phyloP scores from a whole-genome alignment of 2,888 invertebrate species.

The Julus scanicus region DNA sequence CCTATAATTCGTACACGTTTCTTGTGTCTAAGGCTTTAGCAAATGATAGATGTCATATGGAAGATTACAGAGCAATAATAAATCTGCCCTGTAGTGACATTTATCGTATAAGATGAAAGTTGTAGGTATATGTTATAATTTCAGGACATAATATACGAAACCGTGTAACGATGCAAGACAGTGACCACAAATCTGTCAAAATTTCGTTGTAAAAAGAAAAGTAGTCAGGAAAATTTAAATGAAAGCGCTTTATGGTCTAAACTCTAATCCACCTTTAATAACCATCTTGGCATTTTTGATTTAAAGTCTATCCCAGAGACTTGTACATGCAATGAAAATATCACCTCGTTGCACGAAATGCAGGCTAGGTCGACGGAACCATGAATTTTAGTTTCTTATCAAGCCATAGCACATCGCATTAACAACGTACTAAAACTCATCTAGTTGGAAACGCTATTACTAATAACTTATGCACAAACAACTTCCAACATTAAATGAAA shows the following conservation, averaged over 20 bases:
- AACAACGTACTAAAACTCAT: not conserved
- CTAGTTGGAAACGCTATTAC: conserved; percentile 20
- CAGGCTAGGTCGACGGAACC: conserved; percentile 6
- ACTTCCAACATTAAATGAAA: conserved; percentile 15
- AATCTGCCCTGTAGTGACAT: not conserved
- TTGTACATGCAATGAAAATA: not conserved
- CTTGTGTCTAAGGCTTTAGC: not conserved
- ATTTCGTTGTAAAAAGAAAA: not conserved
- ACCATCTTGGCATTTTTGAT: conserved; percentile 12
- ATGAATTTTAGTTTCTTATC: conserved; percentile 51
- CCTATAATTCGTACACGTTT: not conserved
- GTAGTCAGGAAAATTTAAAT: not conserved
- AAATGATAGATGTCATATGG: not conserved
- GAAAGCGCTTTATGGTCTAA: conserved; percentile 14
- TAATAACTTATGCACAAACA: conserved; percentile 48
- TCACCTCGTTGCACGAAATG: not conserved
- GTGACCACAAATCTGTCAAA: conserved; percentile 9
- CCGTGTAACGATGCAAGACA: not conserved
- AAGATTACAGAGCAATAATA: not conserved
- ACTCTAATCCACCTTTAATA: conserved; percentile 20
- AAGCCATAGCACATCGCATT: conserved; percentile 25
- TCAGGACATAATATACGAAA: not conserved
- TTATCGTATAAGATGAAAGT: not conserved
- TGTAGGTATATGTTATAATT: not conserved
- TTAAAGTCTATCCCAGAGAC: not conserved